Percentiles rank a stretch among this genome's conserved stretches.
phyloP scores from a whole-genome alignment of 2,113 vertebrate genomes.

The Anser cygnoides region DNA sequence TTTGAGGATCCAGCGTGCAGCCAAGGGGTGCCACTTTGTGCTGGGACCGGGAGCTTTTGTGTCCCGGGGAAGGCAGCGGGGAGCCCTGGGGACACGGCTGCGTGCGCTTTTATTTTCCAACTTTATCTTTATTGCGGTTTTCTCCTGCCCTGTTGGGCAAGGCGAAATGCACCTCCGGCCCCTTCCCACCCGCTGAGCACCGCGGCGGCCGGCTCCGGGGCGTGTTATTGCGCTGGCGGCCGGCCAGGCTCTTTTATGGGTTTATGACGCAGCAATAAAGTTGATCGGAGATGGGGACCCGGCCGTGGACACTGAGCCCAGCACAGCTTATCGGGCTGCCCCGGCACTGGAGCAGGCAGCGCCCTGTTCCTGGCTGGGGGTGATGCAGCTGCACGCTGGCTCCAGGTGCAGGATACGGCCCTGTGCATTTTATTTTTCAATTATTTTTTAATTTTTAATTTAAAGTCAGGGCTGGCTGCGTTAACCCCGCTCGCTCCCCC shows the following conservation, averaged over 20 bases:
- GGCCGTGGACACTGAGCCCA: rapidly evolving
- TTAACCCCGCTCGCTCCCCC: not conserved
- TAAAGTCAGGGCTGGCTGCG: not conserved
- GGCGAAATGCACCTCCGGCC: not conserved
- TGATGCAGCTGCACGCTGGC: not conserved
- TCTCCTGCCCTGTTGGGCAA: constrained; percentile 17
- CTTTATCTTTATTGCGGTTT: constrained; percentile 68
- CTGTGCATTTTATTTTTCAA: not conserved
- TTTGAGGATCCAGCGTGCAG: not conserved
- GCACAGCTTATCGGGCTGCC: not conserved
- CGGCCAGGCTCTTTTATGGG: not conserved
- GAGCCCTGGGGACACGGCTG: not conserved
- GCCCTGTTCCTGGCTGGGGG: rapidly evolving
- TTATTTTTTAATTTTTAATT: no score
- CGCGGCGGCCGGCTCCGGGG: rapidly evolving
- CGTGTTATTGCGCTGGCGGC: not conserved
- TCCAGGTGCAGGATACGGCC: rapidly evolving
- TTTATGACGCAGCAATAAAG: not conserved
- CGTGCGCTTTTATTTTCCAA: not conserved
- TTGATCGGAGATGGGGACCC: not conserved
- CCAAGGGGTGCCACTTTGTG: not conserved
- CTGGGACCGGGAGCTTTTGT: not conserved
- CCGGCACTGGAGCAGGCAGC: not conserved
- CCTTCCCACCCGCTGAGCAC: not conserved
- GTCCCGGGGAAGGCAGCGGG: not conserved